Evolutionary conservation across 2,888 invertebrate species (phyloP).

Genomic region (Apotomis betuletana): DNA sequence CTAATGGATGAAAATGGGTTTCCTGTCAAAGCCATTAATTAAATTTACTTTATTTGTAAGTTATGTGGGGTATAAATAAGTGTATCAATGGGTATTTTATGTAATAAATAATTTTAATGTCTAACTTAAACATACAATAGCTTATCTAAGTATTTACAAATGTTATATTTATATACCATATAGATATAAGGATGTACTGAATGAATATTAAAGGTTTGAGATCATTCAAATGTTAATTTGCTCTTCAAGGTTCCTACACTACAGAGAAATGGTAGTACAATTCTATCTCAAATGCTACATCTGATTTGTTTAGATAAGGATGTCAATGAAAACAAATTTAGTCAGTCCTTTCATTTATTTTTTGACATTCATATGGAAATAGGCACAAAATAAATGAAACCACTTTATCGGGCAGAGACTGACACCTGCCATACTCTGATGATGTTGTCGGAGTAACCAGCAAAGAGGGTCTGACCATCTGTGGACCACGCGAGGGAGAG

Average conservation of each 20-base stretch:
- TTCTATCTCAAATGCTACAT: constrained; percentile 9
- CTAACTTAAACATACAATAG: constrained; percentile 11
- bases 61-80: constrained; percentile 13
- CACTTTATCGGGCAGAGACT: constrained; percentile 88
- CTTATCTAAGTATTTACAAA: constrained; percentile 5
- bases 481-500: constrained; percentile 99
- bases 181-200: not conserved
- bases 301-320: constrained; percentile 28
- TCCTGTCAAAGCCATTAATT: constrained; percentile 48
- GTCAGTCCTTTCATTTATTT: constrained; percentile 79
- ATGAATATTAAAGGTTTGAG: not conserved
- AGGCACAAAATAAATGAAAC: constrained; percentile 81
- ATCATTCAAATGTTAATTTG: not conserved
- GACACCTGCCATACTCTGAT: constrained; percentile 99
- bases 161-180: not conserved
- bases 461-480: constrained; percentile 99
- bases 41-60: not conserved
- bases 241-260: not conserved
- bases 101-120: constrained; percentile 19
- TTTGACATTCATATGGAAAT: constrained; percentile 66
- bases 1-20: constrained; percentile 63
- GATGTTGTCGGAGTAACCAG: constrained; percentile 98
- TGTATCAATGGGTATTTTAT: constrained; percentile 14
- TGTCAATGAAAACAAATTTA: constrained; percentile 30
- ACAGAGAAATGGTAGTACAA: constrained; percentile 19